Evolutionary conservation across 2,888 invertebrate genomes (phyloP), one percentile per base, ranked within the genome.

Genomic region (Tetropium fuscum): DNA sequence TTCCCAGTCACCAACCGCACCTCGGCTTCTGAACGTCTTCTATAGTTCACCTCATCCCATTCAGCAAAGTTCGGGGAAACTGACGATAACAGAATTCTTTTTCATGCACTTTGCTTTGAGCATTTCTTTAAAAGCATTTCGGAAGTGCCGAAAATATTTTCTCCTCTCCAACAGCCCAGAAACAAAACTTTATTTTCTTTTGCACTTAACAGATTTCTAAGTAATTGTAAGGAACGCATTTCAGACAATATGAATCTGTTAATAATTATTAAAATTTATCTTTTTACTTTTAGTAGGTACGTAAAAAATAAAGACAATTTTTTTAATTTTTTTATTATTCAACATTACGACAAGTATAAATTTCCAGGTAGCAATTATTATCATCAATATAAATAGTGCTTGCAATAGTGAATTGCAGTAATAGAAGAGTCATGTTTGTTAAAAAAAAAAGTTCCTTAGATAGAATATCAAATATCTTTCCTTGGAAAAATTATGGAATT

Each of bases 61-160:
- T 48, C 57, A 45, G 49, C 45, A 67, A 73, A 71, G 64, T 71
- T 73, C 64, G 63, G 69, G 73, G 69, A 73, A 70, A 71, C 71
- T 70, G 71, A 71, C 71, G 73, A 76, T 74, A 75, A 74, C 73
- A 71, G 71, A 74, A 75, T 74, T 75, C 75, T 73, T 74, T 71
- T 72, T 66, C 69, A 70, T 72, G 69, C 64, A 70, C 70, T 73
- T 68, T 62, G 64, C 65, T 69, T 68, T 67, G 62, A 63, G 68
- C 68, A 66, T 66, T 70, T 61, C 70, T 70, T 69, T 70, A 72
- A 73, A 74, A 72, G 73, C 72, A 68, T 67, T 73, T 70, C 68
- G 58, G 58, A 63, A 62, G 60, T 56, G 55, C 62, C 60, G 27
- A 44, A 68, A 69, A 71, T 69, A 64, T 64, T 67, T 68, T 66